These are phyloP conservation scores for Dysidea cf. avara DNA, from an alignment of 37 sponge, comb jelly and placozoan species.

Conservation along the genomic window DNA sequence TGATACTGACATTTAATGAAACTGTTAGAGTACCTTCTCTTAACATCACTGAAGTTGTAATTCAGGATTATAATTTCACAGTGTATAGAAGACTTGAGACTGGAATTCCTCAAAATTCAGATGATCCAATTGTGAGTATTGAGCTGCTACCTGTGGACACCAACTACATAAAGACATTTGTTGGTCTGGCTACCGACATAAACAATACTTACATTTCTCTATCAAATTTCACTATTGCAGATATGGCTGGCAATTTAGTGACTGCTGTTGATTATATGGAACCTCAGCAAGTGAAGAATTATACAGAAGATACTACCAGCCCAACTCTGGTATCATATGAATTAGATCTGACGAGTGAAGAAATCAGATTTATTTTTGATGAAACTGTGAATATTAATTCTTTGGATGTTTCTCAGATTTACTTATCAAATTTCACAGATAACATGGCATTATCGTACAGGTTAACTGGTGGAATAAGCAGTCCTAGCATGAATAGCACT, in stretches of 20 bases:
- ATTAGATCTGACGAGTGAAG: constrained; percentile 73
- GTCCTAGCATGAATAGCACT: constrained; percentile 28
- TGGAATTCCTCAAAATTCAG: constrained; percentile 27
- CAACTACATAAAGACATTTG: constrained; percentile 77
- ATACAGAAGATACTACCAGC: constrained; percentile 58
- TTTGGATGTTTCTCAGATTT: constrained; percentile 51
- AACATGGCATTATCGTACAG: constrained; percentile 3
- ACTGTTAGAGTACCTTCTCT: constrained; percentile 56
- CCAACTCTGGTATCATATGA: constrained; percentile 60
- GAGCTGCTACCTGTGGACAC: constrained; percentile 67
- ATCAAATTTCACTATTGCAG: constrained; percentile 35
- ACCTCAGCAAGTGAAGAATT: constrained; percentile 52
- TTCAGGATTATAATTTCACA: constrained; percentile 40
- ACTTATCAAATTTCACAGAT: constrained; percentile 12
- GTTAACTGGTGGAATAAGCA: constrained; percentile 60
- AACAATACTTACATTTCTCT: constrained; percentile 78
- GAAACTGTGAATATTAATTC: constrained; percentile 79
- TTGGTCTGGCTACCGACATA: constrained; percentile 55
- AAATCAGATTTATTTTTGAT: constrained; percentile 66
- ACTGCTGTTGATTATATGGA: constrained; percentile 13
- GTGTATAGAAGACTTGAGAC: constrained; percentile 15
- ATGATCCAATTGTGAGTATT: constrained; percentile 56
- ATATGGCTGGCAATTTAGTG: constrained; percentile 75
- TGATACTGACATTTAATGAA: constrained; percentile 79
- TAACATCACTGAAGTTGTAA: constrained; percentile 47